These are phyloP conservation scores for Nautilus pompilius DNA, from an alignment of 1,140 invertebrate species.

Conservation along the genomic window DNA sequence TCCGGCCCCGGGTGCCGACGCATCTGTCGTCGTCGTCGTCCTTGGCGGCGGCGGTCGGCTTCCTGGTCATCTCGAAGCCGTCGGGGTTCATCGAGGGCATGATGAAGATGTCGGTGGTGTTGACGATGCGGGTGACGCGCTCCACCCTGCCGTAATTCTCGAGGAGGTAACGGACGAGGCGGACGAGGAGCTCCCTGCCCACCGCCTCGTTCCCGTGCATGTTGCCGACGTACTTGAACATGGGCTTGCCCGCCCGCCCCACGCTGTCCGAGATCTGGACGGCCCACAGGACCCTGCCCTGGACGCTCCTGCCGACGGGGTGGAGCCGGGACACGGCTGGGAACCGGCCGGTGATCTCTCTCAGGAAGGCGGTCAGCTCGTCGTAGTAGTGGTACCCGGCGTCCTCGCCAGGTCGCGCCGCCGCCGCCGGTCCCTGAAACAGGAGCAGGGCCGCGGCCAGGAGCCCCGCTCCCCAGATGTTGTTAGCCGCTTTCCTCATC, in stretches of 20 bases:
- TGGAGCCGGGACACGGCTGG: conserved; percentile 60
- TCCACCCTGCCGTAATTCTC: conserved; percentile 62
- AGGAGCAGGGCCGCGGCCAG: too few relatives aligned
- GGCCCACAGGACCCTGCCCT: conserved; percentile 88
- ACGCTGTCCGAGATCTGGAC: conserved; percentile 75
- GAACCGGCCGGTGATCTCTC: conserved; percentile 73
- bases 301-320: conserved; percentile 41
- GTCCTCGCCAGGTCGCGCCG: too few relatives aligned
- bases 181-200: conserved; percentile 74
- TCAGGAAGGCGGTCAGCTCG: conserved; percentile 78
- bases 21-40: conserved; percentile 34
- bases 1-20: conserved; percentile 66
- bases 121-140: conserved; percentile 68
- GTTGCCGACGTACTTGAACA: conserved; percentile 78
- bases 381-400: conserved; percentile 85
- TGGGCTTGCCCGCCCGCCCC: conserved; percentile 18
- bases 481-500: too few relatives aligned
- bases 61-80: too few relatives aligned
- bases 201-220: conserved; percentile 87
- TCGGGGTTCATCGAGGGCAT: conserved; percentile 88
- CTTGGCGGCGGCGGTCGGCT: too few relatives aligned
- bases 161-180: conserved; percentile 75
- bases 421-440: too few relatives aligned
- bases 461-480: too few relatives aligned
- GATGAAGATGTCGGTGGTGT: conserved; percentile 79